Evolutionary conservation across 92 coral and sea anemone species (phyloP).

Genomic region (Parazoanthus swiftii): DNA sequence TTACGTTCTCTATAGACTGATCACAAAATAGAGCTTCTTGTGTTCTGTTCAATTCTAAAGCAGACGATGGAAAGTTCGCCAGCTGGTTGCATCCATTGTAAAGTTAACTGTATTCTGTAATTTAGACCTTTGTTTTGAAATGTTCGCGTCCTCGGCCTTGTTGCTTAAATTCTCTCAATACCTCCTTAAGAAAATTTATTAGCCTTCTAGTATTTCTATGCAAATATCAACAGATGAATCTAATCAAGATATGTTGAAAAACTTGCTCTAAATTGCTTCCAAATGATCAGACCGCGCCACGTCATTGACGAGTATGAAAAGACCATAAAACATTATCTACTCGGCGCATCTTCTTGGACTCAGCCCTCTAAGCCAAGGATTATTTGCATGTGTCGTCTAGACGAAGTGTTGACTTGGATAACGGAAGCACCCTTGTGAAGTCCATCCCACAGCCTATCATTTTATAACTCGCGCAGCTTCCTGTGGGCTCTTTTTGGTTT

Average conservation of each 20-base stretch:
- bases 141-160: no score
- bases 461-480: neutral
- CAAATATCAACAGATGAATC: neutral
- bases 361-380: neutral
- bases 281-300: neutral
- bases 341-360: neutral
- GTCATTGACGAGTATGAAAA: neutral
- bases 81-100: no score
- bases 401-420: neutral
- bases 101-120: no score
- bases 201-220: no score
- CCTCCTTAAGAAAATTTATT: no score
- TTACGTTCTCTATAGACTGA: no score
- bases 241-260: neutral
- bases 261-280: neutral
- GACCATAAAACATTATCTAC: neutral
- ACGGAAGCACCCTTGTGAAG: constrained; percentile 2
- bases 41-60: no score
- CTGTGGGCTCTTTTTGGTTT: neutral
- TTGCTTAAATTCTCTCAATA: no score
- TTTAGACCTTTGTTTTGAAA: no score
- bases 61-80: no score
- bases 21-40: no score
- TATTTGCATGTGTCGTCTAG: neutral
- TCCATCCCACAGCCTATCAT: neutral